Conservation (phyloP, 2,888 invertebrate species). For the Mesorhabditis sp. region DNA sequence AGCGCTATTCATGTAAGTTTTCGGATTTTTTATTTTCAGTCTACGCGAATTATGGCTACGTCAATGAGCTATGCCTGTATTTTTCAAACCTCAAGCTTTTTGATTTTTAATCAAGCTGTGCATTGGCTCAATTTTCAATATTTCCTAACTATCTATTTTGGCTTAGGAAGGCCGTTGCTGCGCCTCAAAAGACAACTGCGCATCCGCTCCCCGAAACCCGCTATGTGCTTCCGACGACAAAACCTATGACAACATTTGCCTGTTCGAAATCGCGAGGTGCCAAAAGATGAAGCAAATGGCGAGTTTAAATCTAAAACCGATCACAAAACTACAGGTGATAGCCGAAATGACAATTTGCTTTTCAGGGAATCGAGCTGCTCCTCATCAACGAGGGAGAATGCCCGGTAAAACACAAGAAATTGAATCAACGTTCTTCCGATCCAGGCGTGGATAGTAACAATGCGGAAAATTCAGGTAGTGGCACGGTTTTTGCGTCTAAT, state of each 20-base stretch:
- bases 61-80: too few relatives aligned
- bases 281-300: conserved; percentile 27
- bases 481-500: too few relatives aligned
- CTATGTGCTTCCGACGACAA: conserved; percentile 43
- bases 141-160: not conserved
- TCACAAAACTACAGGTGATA: not conserved
- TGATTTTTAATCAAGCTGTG: too few relatives aligned
- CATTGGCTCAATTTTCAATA: not conserved
- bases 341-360: not conserved
- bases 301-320: not conserved
- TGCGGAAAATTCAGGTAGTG: too few relatives aligned
- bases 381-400: conserved; percentile 1
- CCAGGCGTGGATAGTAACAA: not conserved
- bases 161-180: conserved; percentile 42
- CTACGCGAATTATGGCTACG: too few relatives aligned
- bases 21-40: not conserved
- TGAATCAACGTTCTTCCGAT: not conserved
- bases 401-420: not conserved
- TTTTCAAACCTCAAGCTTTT: too few relatives aligned
- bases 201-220: conserved; percentile 26
- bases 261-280: conserved; percentile 29
- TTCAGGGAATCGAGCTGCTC: not conserved
- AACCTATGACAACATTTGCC: conserved; percentile 40
- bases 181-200: conserved; percentile 31
- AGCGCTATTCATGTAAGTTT: conserved; percentile 42